Evolutionary conservation across 2,113 vertebrate genomes (phyloP).

Genomic region (Vidua macroura): DNA sequence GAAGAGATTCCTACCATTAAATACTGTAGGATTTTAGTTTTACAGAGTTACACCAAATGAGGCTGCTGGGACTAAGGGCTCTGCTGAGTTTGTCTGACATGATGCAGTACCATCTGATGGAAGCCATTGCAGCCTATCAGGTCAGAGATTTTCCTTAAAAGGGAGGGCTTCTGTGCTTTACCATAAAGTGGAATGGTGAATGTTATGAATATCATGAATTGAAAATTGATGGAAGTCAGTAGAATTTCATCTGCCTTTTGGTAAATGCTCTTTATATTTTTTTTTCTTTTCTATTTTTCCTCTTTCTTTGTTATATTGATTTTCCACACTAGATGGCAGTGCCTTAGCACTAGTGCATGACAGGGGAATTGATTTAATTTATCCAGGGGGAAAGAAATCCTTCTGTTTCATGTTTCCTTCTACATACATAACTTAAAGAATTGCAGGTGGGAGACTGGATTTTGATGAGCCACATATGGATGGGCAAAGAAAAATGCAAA

Average conservation of each 20-base stretch:
- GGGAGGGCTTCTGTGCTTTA: neutral
- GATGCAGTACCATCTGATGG: neutral
- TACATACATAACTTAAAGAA: neutral
- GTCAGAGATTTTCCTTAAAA: neutral
- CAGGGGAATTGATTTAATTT: slow-evolving; percentile 39
- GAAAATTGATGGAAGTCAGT: neutral
- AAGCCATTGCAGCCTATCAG: neutral
- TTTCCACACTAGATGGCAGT: slow-evolving; percentile 66
- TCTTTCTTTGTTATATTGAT: slow-evolving; percentile 23
- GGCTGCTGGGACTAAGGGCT: neutral
- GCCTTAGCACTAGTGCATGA: slow-evolving; percentile 36
- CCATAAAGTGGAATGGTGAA: neutral
- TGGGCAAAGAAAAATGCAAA: neutral
- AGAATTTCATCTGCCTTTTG: neutral
- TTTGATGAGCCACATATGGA: neutral
- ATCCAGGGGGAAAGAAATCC: neutral
- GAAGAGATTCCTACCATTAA: neutral
- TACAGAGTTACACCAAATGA: neutral
- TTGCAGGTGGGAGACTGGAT: neutral
- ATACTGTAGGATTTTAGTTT: neutral
- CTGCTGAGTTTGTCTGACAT: neutral
- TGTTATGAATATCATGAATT: neutral
- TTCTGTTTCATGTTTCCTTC: slow-evolving; percentile 20
- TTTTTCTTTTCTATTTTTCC: accelerated
- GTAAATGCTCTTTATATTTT: neutral